Base-by-base conservation (phyloP, 92 coral and sea anemone species). In the Palythoa grandiflora region DNA sequence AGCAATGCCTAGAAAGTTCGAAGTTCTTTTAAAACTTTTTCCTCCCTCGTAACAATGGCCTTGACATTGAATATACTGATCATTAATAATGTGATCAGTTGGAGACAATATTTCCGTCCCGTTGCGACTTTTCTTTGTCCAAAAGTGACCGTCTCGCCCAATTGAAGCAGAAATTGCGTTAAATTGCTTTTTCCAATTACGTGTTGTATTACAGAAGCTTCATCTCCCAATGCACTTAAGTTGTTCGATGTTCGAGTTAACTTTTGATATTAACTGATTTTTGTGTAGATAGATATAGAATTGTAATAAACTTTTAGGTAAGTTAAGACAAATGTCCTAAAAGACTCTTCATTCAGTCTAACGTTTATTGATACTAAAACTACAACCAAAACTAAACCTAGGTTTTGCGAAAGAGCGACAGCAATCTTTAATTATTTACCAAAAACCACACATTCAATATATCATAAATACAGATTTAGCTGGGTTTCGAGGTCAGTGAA, bases 41-140 rank as follows among this genome's bases (percentile, higher is more conserved):
- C 9, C 70, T 15, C 7, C 19, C 7, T n/a, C 70, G 5, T 5
- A 35, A 36, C 6, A 51, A 13, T 52, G 83, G 48, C 48, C 79
- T 77, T 36, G 83, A 54, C 83, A 77, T 77, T 77, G 47, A 9
- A 13, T 1, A 65, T 5, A 9, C 13, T 21, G 16, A 70, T 70
- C 44, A 55, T 11, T 55, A 77, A 77, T 54, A 54, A 77, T 35
- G 83, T 52, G 38, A 77, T 21, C 68, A 77, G 68, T 36, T 36
- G 83, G 68, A 35, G 14, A 9, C n/a, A 54, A 53, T 1, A 14
- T 55, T 7, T 36, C 44, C 9, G 6, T 52, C 83, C 63, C 38
- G 63, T 20, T 52, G 65, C 15, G 83, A 77, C 10, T 8, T 35
- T 12, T 2, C 17, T 20, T 77, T 47, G 53, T 28, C 21, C 28